A percentile compares a stretch with the other conserved stretches of the same genome.
These are phyloP conservation scores for Argyrosomus japonicus DNA, from an alignment of 2,113 vertebrate genomes.

Conservation along the genomic window DNA sequence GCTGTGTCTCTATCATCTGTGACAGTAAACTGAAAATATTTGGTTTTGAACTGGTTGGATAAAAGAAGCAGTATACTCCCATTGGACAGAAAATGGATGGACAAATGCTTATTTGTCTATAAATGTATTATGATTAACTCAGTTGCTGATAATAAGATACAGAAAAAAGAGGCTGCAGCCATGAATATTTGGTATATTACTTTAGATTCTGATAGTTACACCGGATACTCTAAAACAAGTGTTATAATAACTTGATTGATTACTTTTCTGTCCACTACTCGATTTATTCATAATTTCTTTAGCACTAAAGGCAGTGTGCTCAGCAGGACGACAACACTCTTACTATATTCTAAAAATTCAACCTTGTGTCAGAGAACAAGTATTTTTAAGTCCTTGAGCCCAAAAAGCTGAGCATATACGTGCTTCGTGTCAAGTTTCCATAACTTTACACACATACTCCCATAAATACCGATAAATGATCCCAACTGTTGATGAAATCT, in stretches of 20 bases:
- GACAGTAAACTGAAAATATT: background rate
- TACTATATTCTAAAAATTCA: background rate
- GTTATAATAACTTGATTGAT: background rate
- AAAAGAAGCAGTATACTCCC: no score
- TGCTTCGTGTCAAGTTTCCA: background rate
- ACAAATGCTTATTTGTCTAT: no score
- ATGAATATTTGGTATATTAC: background rate
- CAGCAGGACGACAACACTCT: background rate
- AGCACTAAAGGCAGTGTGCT: background rate
- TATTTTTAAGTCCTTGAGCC: background rate
- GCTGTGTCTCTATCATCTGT: background rate
- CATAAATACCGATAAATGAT: conserved; percentile 24
- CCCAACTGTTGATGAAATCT: conserved; percentile 38
- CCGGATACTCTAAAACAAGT: background rate
- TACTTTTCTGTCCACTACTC: background rate
- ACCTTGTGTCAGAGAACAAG: background rate
- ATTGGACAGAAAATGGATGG: no score
- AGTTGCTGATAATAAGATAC: background rate
- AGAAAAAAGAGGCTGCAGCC: no score
- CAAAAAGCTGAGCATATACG: background rate
- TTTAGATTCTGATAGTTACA: background rate
- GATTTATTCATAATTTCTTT: background rate
- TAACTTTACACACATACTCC: background rate
- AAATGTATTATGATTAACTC: no score
- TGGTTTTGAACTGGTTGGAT: background rate